A percentile compares a stretch with the other conserved stretches of the same genome.
phyloP scores from a whole-genome alignment of 2,888 invertebrate species.

The Schizaphis graminum region DNA sequence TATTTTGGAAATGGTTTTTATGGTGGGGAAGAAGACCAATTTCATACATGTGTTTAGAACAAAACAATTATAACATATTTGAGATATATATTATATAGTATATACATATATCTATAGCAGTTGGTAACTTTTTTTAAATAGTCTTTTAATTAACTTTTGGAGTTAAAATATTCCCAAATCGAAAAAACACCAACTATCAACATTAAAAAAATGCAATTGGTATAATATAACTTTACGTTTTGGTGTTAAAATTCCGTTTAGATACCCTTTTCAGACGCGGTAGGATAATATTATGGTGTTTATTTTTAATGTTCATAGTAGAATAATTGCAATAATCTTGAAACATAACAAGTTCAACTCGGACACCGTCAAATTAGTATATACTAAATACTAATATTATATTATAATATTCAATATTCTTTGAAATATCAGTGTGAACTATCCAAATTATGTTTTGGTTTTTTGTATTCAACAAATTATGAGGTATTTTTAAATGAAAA shows the following conservation, averaged over 20 bases:
- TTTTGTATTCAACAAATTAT: not conserved
- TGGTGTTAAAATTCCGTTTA: not conserved
- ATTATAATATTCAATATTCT: not conserved
- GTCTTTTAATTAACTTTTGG: not conserved
- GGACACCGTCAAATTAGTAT: not conserved
- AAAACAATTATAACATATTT: too few relatives aligned
- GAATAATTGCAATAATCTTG: not conserved
- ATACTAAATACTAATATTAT: too few relatives aligned
- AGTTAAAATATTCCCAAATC: not conserved
- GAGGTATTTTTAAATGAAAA: not conserved
- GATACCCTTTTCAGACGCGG: not conserved
- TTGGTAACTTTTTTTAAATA: not conserved
- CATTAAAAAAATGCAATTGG: not conserved
- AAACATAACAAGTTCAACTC: not conserved
- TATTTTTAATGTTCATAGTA: not conserved
- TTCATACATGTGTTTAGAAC: not conserved
- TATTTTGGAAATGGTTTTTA: not conserved
- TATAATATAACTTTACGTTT: not conserved
- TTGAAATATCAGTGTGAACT: not conserved
- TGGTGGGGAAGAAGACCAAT: not conserved
- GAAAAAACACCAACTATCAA: not conserved
- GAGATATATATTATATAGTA: too few relatives aligned
- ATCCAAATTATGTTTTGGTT: not conserved
- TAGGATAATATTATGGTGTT: not conserved
- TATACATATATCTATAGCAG: not conserved